Evolutionary conservation across 2,888 invertebrate species (phyloP).

Genomic region (Lissonota sp.): DNA sequence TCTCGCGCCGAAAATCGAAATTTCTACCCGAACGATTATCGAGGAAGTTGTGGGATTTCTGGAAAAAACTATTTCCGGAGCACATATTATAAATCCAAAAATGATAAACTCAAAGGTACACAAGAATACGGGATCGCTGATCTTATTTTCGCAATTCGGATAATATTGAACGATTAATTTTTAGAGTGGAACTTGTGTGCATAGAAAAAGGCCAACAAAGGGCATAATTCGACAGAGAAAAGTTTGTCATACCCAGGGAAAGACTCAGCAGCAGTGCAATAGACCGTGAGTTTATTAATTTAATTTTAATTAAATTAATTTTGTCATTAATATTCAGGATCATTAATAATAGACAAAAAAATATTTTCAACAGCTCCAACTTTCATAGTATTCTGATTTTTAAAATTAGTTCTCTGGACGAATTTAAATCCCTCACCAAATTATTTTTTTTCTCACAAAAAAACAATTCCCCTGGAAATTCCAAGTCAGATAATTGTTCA

Average conservation of each 20-base stretch:
- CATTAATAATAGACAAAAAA: no score
- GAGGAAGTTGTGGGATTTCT: constrained; percentile 85
- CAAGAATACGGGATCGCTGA: constrained; percentile 4
- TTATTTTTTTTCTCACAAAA: no score
- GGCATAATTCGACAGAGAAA: constrained; percentile 78
- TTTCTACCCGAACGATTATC: constrained; percentile 88
- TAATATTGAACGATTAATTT: constrained; percentile 29
- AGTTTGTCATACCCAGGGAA: constrained; percentile 79
- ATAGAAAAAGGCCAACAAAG: constrained; percentile 72
- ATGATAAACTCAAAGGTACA: constrained; percentile 80
- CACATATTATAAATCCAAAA: constrained; percentile 82
- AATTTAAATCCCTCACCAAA: no score
- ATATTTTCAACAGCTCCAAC: no score
- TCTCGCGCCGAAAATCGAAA: constrained; percentile 89
- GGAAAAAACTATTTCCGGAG: constrained; percentile 64
- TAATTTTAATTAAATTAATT: no score
- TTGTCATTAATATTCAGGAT: no score
- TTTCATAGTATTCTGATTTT: no score
- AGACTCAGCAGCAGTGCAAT: constrained; percentile 65
- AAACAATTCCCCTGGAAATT: no score
- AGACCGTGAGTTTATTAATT: constrained; percentile 75
- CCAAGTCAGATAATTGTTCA: no score
- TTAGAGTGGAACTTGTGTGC: constrained; percentile 73
- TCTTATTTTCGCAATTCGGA: constrained; percentile 10
- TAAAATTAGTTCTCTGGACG: no score